These are phyloP conservation scores for Nerophis lumbriciformis DNA, from an alignment of 2,113 vertebrate species.

Conservation along the genomic window DNA sequence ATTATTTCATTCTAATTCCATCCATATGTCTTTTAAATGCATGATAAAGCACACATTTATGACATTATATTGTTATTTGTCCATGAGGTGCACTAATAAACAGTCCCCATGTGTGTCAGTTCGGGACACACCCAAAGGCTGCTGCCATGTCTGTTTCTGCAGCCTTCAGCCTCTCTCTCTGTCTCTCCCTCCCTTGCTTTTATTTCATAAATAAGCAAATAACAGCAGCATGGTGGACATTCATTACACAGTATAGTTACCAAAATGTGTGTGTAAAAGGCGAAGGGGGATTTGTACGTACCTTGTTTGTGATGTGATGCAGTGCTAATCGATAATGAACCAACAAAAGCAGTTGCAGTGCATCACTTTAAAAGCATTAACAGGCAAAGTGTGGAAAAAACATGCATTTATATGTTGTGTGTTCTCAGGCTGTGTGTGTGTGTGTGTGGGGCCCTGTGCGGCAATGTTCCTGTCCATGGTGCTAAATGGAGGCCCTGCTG, in stretches of 20 bases:
- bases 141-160: slow-evolving; percentile 67
- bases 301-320: slow-evolving; percentile 34
- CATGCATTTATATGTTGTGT: slow-evolving; percentile 1
- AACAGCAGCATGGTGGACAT: slow-evolving; percentile 25
- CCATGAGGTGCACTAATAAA: slow-evolving; percentile 34
- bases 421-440: slow-evolving; percentile 4
- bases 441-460: slow-evolving; percentile 39
- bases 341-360: slow-evolving; percentile 29
- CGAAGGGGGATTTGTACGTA: slow-evolving; percentile 15
- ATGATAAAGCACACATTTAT: too few relatives aligned
- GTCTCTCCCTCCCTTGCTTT: background rate
- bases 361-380: slow-evolving; percentile 10
- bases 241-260: slow-evolving; percentile 31
- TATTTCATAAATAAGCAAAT: slow-evolving; percentile 32
- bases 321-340: slow-evolving; percentile 56
- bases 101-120: slow-evolving; percentile 67
- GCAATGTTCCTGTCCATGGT: slow-evolving; percentile 65
- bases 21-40: too few relatives aligned
- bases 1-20: background rate
- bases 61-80: background rate
- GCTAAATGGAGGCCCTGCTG: slow-evolving; percentile 57
- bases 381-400: slow-evolving; percentile 7
- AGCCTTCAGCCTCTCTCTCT: slow-evolving; percentile 52
- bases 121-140: slow-evolving; percentile 73
- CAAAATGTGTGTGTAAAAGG: slow-evolving; percentile 8